Evolutionary conservation across 2,113 vertebrate genomes (phyloP), one percentile per base, ranked within the genome.

Genomic region (Sinocyclocheilus rhinocerous): DNA sequence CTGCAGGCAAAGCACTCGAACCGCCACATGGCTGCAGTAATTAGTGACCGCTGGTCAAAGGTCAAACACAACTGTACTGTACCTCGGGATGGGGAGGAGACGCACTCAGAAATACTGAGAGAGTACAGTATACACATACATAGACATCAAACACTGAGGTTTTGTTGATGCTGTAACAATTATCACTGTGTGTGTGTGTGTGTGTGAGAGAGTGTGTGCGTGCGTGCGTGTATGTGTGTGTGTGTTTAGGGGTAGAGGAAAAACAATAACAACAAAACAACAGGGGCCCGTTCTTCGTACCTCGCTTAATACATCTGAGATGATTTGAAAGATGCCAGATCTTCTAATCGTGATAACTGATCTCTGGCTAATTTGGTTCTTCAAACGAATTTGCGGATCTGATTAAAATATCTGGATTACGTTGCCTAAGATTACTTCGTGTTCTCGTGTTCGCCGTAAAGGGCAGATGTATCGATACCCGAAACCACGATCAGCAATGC

Each of bases 11-110:
- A 92, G 95, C 95, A 94, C 96, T 97, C 95, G 94, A 97, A 97
- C 95, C 96, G 96, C 97, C 96, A 94, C 96, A 93, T 94, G 89
- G 94, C 95, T 94, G 94, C 96, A 96, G 96, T 98, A 98, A 99
- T 99, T 98, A 98, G 97, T 94, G 93, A 95, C 94, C 91, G 88
- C 86, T 86, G 96, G 95, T 97, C 93, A 97, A 95, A 96, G 97
- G 96, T 97, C 94, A 92, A 94, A 94, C 90, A 93, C 94, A 95
- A 93, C 96, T 96, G 95, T 92, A 92, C 94, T 88, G 93, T 90
- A 90, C 95, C 90, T 91, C 95, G 96, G 96, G 94, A 93, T 93
- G 92, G 93, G 93, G 95, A 96, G 95, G 93, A 94, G 93, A 93
- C 87, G 84, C 89, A 87, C 89, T 90, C 80, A 90, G 88, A 89